Base-by-base conservation (phyloP, 2,797 vertebrate species). In the Thalassophryne amazonica region DNA sequence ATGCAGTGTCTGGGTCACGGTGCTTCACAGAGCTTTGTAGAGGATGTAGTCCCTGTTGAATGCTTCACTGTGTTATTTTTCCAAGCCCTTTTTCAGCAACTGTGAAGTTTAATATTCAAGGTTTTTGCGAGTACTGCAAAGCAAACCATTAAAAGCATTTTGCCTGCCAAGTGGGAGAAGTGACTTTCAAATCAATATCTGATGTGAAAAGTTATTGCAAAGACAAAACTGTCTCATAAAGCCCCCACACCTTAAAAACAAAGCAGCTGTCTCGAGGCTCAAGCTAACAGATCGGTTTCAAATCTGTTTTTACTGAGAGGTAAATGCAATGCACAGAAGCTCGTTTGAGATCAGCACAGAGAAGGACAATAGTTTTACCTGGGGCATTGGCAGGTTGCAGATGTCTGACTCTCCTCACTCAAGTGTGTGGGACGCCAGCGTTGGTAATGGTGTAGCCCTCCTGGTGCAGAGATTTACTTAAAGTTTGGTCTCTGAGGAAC, bases 401-500 rank as follows among this genome's bases (percentile, higher is more conserved):
- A 78, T 67, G 70, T 73, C 72, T 69, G 56, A 74, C 48, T 79
- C 62, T 75, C 38, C 72, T 73, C 54, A 24, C 56, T 66, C 49
- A 19, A n/a, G 38, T 38, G 56, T 66, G 66, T 42, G 25, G 3
- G 22, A 51, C 38, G 67, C 62, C 61, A 59, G 51, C 6, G n/a
- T n/a, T 12, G 20, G 17, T 69, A 60, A 28, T 15, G 11, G 46
- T 69, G 38, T 42, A 27, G 40, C 66, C 41, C 69, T 72, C 69
- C 70, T 46, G 59, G 60, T 78, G 67, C 73, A 75, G 54, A 73
- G 53, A 73, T 73, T 84, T 73, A 81, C 82, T 81, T 77, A 73
- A 85, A 84, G 65, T 72, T 80, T 27, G 40, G 67, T 88, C 85
- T 89, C 78, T 6, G 57, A 51, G 79, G 84, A 76, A 78, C 73